A percentile compares a stretch with the other conserved stretches of the same genome.
These are phyloP conservation scores for Mandrillus leucophaeus DNA, from an alignment of 2,113 vertebrate species.

Conservation along the genomic window DNA sequence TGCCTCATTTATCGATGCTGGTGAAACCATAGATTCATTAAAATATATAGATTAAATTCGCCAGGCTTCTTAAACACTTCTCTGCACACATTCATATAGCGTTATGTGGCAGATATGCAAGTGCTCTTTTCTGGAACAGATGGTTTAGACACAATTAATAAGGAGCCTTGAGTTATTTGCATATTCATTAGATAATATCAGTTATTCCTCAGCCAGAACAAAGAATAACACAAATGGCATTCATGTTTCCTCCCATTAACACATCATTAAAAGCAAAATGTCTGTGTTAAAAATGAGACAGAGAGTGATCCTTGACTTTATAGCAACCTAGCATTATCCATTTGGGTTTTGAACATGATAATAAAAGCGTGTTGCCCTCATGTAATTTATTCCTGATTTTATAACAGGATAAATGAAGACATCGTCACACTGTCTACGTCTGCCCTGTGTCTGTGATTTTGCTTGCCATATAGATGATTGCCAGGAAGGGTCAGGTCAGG, in stretches of 20 bases:
- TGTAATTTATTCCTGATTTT: neutral
- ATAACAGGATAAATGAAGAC: neutral
- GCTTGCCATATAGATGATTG: neutral
- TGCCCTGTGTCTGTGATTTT: neutral
- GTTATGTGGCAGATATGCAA: slow-evolving; percentile 58
- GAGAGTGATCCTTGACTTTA: slow-evolving; percentile 51
- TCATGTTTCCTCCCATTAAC: slow-evolving; percentile 64
- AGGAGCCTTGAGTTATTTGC: slow-evolving; percentile 74
- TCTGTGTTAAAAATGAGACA: slow-evolving; percentile 50
- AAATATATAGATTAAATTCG: slow-evolving; percentile 20
- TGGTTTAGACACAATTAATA: slow-evolving; percentile 74
- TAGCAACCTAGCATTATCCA: slow-evolving; percentile 31
- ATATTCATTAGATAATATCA: slow-evolving; percentile 80
- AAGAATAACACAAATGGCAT: slow-evolving; percentile 69
- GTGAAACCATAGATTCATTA: slow-evolving; percentile 64
- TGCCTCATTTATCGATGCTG: slow-evolving; percentile 33
- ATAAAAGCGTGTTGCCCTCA: neutral
- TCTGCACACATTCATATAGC: slow-evolving; percentile 30
- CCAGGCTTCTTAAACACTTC: slow-evolving; percentile 40
- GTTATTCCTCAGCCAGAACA: slow-evolving; percentile 76
- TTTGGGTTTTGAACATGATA: slow-evolving; percentile 60
- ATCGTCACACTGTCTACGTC: neutral
- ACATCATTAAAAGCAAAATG: slow-evolving; percentile 70
- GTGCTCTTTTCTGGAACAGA: slow-evolving; percentile 71
- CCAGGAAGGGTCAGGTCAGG: neutral